A percentile compares a stretch with the other conserved stretches of the same genome.
Conservation (phyloP, 2,113 vertebrate species). For the Microcebus griseorufus region DNA sequence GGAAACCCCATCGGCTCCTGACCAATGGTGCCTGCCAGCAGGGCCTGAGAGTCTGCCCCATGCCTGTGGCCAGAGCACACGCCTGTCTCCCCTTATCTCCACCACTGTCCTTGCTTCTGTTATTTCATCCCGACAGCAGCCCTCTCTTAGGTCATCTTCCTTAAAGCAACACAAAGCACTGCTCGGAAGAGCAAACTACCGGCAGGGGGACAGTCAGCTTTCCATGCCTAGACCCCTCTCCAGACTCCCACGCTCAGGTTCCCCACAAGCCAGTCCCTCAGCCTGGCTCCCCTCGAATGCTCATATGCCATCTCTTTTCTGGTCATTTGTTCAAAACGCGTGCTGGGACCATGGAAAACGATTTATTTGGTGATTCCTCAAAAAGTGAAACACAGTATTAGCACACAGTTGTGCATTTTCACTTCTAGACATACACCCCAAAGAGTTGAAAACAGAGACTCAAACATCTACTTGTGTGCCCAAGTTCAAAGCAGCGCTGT, state of each 20-base stretch:
- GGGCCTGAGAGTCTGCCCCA: background rate
- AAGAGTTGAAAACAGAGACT: background rate
- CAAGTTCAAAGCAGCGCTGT: background rate
- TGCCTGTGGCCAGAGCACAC: background rate
- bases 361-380: background rate
- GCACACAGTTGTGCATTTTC: background rate
- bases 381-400: background rate
- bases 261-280: background rate
- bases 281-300: background rate
- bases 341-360: background rate
- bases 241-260: background rate
- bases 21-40: background rate
- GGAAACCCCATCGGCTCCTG: background rate
- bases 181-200: background rate
- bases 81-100: no score
- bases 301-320: background rate
- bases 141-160: background rate
- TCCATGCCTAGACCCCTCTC: background rate
- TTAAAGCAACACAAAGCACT: background rate
- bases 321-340: background rate
- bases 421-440: background rate
- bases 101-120: background rate
- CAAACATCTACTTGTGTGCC: background rate
- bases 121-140: background rate
- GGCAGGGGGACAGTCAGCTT: background rate